Evolutionary conservation across 1,140 invertebrate species (phyloP), one percentile per base, ranked within the genome.

Genomic region (Chionoecetes opilio): DNA sequence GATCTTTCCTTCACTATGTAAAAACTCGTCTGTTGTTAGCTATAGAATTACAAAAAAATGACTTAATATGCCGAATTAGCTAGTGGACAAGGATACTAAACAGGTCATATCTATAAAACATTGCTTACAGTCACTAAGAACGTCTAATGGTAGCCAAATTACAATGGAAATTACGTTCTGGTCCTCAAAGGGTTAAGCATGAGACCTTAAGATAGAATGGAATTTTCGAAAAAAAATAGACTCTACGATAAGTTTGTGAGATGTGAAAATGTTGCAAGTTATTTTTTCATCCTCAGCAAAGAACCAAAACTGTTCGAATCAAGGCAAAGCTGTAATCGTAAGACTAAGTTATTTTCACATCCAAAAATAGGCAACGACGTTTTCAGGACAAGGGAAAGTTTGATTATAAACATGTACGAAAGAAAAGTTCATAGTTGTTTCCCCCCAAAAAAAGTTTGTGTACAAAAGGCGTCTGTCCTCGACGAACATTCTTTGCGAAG

Each of bases 371-470:
- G 21, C 3, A 6, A 75, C 26, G 8, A 75, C 63, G 63, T 75
- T 75, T 75, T 75, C 63, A 8, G 63, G 26, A 75, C 63, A 75
- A 75, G n/a, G 63, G 0, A 75, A 75, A 75, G 63, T 75, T 75
- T 75, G 63, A 75, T 75, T 75, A 75, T 75, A 75, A 75, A 75
- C 63, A 75, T n/a, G 3, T 75, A n/a, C 1, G 6, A 75, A 75
- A 75, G n/a, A 75, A 75, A n/a, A 75, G 63, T 75, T 75, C 63
- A 17, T n/a, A 75, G 63, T 75, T 75, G 63, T 75, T 75, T 75
- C n/a, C n/a, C n/a, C n/a, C n/a, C 63, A 2, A n/a, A 26, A 75
- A 75, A 75, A 75, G 63, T 75, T 75, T 75, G 63, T 75, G 63
- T 75, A 75, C 63, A 75, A 75, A 75, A 21, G 63, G 63, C 63